These are phyloP conservation scores for Galeruca laticollis DNA, from an alignment of 2,888 invertebrate genomes.

Conservation along the genomic window DNA sequence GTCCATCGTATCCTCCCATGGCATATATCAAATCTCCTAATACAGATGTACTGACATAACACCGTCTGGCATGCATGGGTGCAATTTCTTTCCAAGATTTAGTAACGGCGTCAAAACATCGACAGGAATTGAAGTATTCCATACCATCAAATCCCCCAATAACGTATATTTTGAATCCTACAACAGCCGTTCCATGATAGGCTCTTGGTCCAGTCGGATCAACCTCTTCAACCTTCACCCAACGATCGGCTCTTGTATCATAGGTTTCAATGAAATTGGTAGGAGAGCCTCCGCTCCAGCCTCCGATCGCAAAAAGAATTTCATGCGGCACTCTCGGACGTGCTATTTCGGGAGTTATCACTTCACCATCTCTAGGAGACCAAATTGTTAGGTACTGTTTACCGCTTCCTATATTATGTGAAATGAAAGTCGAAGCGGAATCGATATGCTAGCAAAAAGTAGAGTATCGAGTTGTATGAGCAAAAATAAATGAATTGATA, in stretches of 20 bases:
- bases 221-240: slow-evolving; percentile 85
- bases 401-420: slow-evolving; percentile 36
- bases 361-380: slow-evolving; percentile 76
- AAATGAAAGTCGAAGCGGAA: slow-evolving; percentile 39
- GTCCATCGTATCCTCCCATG: slow-evolving; percentile 90
- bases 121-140: slow-evolving; percentile 59
- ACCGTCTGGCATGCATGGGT: slow-evolving; percentile 90
- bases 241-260: slow-evolving; percentile 89
- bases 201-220: slow-evolving; percentile 89
- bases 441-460: slow-evolving; percentile 22
- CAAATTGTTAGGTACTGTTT: slow-evolving; percentile 51
- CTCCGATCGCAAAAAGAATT: slow-evolving; percentile 87
- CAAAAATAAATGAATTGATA: neutral
- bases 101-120: slow-evolving; percentile 85
- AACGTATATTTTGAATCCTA: slow-evolving; percentile 86
- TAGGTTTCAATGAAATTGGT: slow-evolving; percentile 88
- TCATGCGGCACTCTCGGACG: slow-evolving; percentile 89
- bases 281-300: slow-evolving; percentile 83
- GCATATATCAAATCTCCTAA: slow-evolving; percentile 84
- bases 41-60: slow-evolving; percentile 88
- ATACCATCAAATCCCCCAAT: slow-evolving; percentile 90
- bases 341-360: slow-evolving; percentile 86
- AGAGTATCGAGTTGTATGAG: neutral
- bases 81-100: slow-evolving; percentile 90
- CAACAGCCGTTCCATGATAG: slow-evolving; percentile 93